A percentile compares a stretch with the other conserved stretches of the same genome.
phyloP scores from a whole-genome alignment of 2,888 invertebrate genomes.

The Ceriagrion tenellum region DNA sequence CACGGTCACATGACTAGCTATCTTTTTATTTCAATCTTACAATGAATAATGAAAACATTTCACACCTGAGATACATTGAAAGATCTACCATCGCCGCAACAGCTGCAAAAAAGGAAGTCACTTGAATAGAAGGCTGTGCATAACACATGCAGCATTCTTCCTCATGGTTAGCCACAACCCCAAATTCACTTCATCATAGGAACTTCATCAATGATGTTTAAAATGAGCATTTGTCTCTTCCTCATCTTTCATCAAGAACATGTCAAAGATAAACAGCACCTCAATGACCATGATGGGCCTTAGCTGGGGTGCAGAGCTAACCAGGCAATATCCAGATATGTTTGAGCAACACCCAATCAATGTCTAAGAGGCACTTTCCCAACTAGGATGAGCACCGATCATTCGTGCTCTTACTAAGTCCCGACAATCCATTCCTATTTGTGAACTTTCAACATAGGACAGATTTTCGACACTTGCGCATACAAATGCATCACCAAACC shows the following conservation, averaged over 20 bases:
- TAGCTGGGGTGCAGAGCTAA: constrained; percentile 53
- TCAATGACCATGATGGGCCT: neutral
- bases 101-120: constrained; percentile 61
- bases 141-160: constrained; percentile 60
- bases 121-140: constrained; percentile 56
- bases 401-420: constrained; percentile 28
- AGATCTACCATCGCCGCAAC: constrained; percentile 60
- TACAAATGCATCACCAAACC: constrained; percentile 62
- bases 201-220: constrained; percentile 59
- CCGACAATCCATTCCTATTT: constrained; percentile 57
- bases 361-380: constrained; percentile 67
- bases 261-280: constrained; percentile 52
- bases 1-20: constrained; percentile 63
- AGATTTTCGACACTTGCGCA: constrained; percentile 58
- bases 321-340: constrained; percentile 62
- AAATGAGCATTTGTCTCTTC: constrained; percentile 60
- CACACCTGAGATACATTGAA: constrained; percentile 68
- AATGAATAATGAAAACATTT: constrained; percentile 60
- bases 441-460: constrained; percentile 39
- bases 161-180: constrained; percentile 63
- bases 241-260: constrained; percentile 61
- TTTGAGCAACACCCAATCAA: constrained; percentile 63
- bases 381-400: constrained; percentile 55
- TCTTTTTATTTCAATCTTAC: constrained; percentile 47
- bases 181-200: constrained; percentile 60